Evolutionary conservation across 2,888 invertebrate species (phyloP), one percentile per base, ranked within the genome.

Genomic region (Acanthacorydalis orientalis): DNA sequence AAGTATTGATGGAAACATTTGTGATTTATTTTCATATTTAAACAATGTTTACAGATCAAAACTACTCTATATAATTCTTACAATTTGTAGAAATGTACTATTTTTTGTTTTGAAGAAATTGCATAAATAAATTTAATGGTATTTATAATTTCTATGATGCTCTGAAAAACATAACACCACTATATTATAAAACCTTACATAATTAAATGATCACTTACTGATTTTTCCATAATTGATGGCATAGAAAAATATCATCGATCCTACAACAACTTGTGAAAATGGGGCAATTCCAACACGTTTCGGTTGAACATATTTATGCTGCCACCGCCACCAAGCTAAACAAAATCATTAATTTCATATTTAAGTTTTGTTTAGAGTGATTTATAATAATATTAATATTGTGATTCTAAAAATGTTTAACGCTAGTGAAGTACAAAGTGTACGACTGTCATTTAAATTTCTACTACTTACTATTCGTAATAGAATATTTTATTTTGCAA

Each of bases 291-390:
- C 83, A 52, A 75, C 68, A 56, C 76, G 77, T 65, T 79, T 85
- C 1, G 86, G 86, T 58, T 81, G 80, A 49, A 83, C 67, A 60
- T 88, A 92, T 64, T 88, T 90, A 66, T 89, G 85, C 58, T 87
- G 82, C 90, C 91, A 92, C 61, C 89, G 80, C 91, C 91, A 92
- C 72, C 74, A 89, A 44, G 80, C 90, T 86, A 57, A 15, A 62
- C 60, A 23, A 2, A 23, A 23, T 23, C 6, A 23, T 23, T 23
- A 23, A 23, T 23, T 23, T n/a, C n/a, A n/a, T n/a, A n/a, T n/a
- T n/a, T n/a, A n/a, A n/a, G n/a, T n/a, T n/a, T n/a, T n/a, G n/a
- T n/a, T n/a, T n/a, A n/a, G n/a, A n/a, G n/a, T n/a, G n/a, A n/a
- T n/a, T n/a, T n/a, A n/a, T n/a, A n/a, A n/a, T n/a, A n/a, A n/a